Percentiles rank a stretch among this genome's conserved stretches.
These are phyloP conservation scores for Synanthedon formicaeformis DNA, from an alignment of 2,888 invertebrate species.

Conservation along the genomic window DNA sequence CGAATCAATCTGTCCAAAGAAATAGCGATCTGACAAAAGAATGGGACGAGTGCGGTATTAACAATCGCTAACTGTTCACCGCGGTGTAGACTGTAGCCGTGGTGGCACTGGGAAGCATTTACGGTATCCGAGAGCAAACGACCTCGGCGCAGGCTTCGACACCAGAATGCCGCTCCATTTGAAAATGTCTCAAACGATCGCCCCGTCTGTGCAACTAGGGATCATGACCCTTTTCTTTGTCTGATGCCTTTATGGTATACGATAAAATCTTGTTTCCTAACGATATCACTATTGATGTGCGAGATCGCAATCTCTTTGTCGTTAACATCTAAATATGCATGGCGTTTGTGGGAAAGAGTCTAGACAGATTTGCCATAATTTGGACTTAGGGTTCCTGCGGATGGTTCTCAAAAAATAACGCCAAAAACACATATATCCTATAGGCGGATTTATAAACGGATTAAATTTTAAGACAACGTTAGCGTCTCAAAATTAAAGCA, in stretches of 20 bases:
- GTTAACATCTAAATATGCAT: too few species aligned
- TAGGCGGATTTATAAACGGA: too few species aligned
- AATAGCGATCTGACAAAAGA: slow-evolving; percentile 54
- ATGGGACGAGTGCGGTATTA: slow-evolving; percentile 45
- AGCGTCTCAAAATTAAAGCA: too few species aligned
- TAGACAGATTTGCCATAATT: too few species aligned
- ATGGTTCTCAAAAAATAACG: too few species aligned
- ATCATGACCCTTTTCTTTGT: slow-evolving; percentile 34
- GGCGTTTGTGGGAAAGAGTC: too few species aligned
- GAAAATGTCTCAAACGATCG: slow-evolving; percentile 1
- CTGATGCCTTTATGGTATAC: slow-evolving; percentile 26
- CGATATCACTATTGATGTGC: too few species aligned
- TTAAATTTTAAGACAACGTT: too few species aligned
- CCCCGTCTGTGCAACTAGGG: slow-evolving; percentile 17
- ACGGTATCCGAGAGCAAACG: slow-evolving; percentile 26
- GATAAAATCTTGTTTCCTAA: slow-evolving; percentile 24
- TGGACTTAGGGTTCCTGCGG: too few species aligned
- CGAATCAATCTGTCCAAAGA: slow-evolving; percentile 52
- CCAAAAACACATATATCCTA: too few species aligned
- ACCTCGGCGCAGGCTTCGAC: slow-evolving; percentile 17
- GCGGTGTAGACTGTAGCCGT: slow-evolving; percentile 7
- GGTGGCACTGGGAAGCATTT: slow-evolving; percentile 29
- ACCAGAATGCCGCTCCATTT: slow-evolving; percentile 4
- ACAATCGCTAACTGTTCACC: slow-evolving; percentile 58
- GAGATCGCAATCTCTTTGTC: too few species aligned